Percentiles rank a stretch among this genome's conserved stretches.
These are phyloP conservation scores for Tapirus indicus DNA, from an alignment of 2,797 vertebrate species.

Conservation along the genomic window DNA sequence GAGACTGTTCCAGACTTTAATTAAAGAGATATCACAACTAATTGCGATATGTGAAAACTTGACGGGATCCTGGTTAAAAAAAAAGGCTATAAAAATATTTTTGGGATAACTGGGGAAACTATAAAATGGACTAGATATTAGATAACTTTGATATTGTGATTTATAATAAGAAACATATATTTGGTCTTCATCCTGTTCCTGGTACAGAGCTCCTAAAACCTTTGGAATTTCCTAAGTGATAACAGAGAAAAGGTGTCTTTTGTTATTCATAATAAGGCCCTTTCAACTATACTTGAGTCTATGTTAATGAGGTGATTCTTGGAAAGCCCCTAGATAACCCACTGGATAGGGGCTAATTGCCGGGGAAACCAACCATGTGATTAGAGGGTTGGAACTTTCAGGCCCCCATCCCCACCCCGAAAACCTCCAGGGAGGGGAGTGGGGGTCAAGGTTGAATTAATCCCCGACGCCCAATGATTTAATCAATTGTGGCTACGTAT, in stretches of 20 bases:
- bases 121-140: background rate
- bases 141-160: background rate
- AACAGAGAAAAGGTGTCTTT: background rate
- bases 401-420: background rate
- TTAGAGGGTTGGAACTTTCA: background rate
- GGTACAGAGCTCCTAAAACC: background rate
- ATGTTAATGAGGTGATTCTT: background rate
- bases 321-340: background rate
- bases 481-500: background rate
- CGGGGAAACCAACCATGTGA: background rate
- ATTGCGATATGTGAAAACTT: background rate
- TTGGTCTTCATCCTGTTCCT: background rate
- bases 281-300: background rate
- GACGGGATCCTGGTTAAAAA: background rate
- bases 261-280: background rate
- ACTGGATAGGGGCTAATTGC: background rate
- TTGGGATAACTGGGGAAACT: background rate
- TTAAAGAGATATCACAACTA: background rate
- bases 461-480: background rate
- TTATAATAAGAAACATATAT: background rate
- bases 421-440: no score
- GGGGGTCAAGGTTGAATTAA: background rate
- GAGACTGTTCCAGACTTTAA: background rate
- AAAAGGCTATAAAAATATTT: background rate
- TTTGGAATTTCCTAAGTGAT: background rate